Percentiles rank a stretch among this genome's conserved stretches.
phyloP scores from a whole-genome alignment of 2,888 invertebrate species.

The Cybosia mesomella region DNA sequence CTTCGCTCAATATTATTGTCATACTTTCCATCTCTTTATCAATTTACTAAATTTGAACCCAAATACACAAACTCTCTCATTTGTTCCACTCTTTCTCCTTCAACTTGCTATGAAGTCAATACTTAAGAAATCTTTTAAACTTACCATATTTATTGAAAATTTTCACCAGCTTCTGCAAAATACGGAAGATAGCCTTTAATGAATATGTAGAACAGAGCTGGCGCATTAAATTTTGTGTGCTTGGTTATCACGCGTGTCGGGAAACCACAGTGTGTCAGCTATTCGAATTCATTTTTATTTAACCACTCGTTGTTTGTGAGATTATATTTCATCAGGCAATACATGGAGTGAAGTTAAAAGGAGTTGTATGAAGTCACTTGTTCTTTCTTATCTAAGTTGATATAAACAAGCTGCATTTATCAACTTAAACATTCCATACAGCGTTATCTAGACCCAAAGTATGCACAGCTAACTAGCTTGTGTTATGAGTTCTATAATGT shows the following conservation, averaged over 20 bases:
- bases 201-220: neutral
- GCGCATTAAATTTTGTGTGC: constrained; percentile 11
- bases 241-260: constrained; percentile 20
- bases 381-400: neutral
- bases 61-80: neutral
- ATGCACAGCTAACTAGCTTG: no score
- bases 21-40: neutral
- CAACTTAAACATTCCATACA: no score
- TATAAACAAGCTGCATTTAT: neutral
- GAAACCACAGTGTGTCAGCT: constrained; percentile 43
- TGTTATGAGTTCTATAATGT: no score
- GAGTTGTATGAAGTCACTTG: constrained; percentile 39
- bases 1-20: neutral
- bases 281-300: constrained; percentile 62
- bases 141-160: neutral
- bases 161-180: neutral
- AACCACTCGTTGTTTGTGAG: constrained; percentile 55
- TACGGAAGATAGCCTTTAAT: neutral
- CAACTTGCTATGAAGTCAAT: neutral
- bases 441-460: no score
- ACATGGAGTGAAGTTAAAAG: constrained; percentile 44
- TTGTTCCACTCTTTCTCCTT: neutral
- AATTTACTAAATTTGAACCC: neutral
- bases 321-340: constrained; percentile 67
- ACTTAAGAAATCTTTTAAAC: neutral